Base-by-base conservation (phyloP, 2,888 invertebrate genomes). In the Dasypogon diadema region DNA sequence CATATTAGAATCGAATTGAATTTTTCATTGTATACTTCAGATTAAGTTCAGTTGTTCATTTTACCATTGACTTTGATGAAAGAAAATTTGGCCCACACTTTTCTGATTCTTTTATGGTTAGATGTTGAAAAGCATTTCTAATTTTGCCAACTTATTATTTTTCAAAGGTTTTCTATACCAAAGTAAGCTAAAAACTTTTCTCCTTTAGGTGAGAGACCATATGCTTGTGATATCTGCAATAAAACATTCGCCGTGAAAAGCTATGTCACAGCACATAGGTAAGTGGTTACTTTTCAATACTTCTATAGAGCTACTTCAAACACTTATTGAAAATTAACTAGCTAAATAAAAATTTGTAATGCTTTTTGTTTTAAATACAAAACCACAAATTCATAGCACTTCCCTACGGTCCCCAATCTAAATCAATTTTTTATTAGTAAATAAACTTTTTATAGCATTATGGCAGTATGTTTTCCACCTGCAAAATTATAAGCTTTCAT, bases 201-300 rank as follows among this genome's bases (percentile, higher is more conserved):
- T 86, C 80, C 83, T 85, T 85, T 83, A 89, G 93, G 93, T 80
- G 92, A 92, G 85, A 88, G 92, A 77, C 93, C 93, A 42, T 93
- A 92, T 82, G 90, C 91, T 79, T 93, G 93, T 87, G 92, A 92
- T 87, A 90, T 93, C 81, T 93, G 93, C 85, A 90, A 92, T 83
- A 93, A 93, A 87, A 89, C 91, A 81, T 93, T 93, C 84, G 92
- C 93, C 51, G 93, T 93, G 78, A 93, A 93, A 85, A 93, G 93
- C 83, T 93, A 93, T 82, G 91, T 93, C 76, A 92, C 92, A 79
- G 92, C 93, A 58, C 93, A 93, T 84, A 91, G 90, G 89, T 89
- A 81, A 80, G 78, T 79, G 18, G 14, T 30, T 30, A 30, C 8
- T 30, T 30, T 30, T 30, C 8, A 30, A 8, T 3, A 30, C 3